These are phyloP conservation scores for Aleadryas rufinucha DNA, from an alignment of 2,113 vertebrate genomes.

Conservation along the genomic window DNA sequence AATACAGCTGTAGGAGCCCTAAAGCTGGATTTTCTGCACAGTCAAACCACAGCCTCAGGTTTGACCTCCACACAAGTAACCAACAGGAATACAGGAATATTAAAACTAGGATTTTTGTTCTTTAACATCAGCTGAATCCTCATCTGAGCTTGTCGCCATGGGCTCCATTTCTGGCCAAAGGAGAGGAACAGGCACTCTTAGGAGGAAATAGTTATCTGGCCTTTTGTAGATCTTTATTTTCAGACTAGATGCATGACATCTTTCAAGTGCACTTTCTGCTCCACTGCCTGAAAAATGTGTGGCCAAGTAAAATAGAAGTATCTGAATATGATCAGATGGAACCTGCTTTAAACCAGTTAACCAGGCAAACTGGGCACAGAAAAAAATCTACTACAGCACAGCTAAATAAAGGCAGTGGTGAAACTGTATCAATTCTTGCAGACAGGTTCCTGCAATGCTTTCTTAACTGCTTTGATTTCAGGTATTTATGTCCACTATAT, in stretches of 20 bases:
- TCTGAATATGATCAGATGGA: neutral
- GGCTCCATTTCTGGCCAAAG: neutral
- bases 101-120: neutral
- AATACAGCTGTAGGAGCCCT: neutral
- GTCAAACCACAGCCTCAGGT: neutral
- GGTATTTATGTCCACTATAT: neutral
- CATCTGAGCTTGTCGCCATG: neutral
- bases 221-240: neutral
- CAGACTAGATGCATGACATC: neutral
- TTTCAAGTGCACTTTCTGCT: neutral
- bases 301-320: neutral
- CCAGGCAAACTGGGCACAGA: neutral
- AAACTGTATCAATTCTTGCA: neutral
- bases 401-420: neutral
- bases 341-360: neutral
- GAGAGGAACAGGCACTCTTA: neutral
- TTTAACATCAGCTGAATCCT: neutral
- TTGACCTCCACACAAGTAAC: neutral
- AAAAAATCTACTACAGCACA: neutral
- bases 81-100: neutral
- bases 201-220: neutral
- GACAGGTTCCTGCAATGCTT: neutral
- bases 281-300: neutral
- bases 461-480: neutral
- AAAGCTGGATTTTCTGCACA: conserved; percentile 12